Conservation (phyloP, 2,797 vertebrate genomes). For the Aeoliscus strigatus region DNA sequence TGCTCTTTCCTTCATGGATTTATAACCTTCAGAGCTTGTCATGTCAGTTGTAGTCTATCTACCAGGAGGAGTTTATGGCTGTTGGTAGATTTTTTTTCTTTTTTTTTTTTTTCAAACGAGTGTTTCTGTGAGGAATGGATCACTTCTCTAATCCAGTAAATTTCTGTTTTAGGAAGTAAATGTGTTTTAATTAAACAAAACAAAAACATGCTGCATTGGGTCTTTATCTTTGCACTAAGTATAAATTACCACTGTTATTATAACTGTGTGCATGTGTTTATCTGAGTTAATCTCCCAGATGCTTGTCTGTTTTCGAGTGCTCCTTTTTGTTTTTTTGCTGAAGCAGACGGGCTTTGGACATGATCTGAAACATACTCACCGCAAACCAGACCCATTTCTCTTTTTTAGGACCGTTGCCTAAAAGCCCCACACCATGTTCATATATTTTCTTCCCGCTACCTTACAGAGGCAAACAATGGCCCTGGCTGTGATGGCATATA, state of each 20-base stretch:
- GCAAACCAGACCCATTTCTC: conserved; percentile 24
- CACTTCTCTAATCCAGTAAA: conserved; percentile 52
- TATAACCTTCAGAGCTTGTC: conserved; percentile 37
- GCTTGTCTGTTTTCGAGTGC: too few relatives aligned
- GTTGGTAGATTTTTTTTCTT: conserved; percentile 17
- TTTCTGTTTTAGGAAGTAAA: conserved; percentile 42
- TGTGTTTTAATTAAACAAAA: conserved; percentile 12
- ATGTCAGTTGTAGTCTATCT: conserved; percentile 18
- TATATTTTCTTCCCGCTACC: conserved; percentile 52
- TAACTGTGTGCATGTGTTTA: not conserved
- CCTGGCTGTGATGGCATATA: conserved; percentile 41
- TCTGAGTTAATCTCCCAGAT: too few relatives aligned
- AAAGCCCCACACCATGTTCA: conserved; percentile 53
- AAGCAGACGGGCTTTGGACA: conserved; percentile 35
- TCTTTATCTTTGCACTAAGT: not conserved
- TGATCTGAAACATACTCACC: conserved; percentile 45
- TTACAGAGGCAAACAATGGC: conserved; percentile 42
- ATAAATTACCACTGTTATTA: not conserved
- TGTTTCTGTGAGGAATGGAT: conserved; percentile 52
- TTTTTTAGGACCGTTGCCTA: conserved; percentile 29
- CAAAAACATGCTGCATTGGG: not conserved
- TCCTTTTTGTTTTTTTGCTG: too few relatives aligned
- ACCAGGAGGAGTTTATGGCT: conserved; percentile 21
- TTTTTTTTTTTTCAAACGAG: conserved; percentile 20
- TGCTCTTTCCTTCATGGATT: conserved; percentile 25